Base-by-base conservation (phyloP, 2,797 vertebrate genomes). In the Lepus townsendii region DNA sequence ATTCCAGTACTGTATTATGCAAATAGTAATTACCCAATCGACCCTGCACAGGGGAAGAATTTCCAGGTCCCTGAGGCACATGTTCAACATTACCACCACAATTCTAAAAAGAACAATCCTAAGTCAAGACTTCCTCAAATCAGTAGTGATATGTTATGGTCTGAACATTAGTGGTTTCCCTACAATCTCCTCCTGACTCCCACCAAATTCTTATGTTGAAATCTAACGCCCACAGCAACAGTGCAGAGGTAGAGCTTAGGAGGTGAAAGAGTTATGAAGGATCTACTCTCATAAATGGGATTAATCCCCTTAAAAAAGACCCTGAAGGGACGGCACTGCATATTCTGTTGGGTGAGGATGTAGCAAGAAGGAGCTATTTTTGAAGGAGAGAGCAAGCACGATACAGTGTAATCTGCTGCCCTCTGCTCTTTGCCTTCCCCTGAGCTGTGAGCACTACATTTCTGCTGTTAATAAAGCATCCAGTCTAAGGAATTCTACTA, bases 21-120 rank as follows among this genome's bases (percentile, higher is more conserved):
- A 69, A 93, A 77, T 0, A 62, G 2, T 24, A 35, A 83, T 27
- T 62, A 78, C 0, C 71, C 16, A 77, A 47, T 27, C 60, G 86
- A 7, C 57, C n/a, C 1, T 20, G 19, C 26, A 93, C 24, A 95
- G 54, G 19, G 19, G 80, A 90, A 83, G 47, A 80, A 32, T 52
- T 32, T 87, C n/a, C 62, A 93, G 62, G 50, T 32, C 38, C 80
- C 32, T 60, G 38, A 26, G 32, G 42, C 26, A 82, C 32, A 93
- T 12, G 89, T 9, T 83, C 35, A 88, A 90, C 17, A 87, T 65
- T 88, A 66, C 93, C 24, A 90, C 7, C 17, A 60, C 4, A 92
- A 83, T 62, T 93, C 54, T 88, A 24, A 71, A 85, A 95, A 91
- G 17, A 92, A 27, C 57, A 89, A 96, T 2, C 52, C 62, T n/a